Evolutionary conservation across 2,797 vertebrate genomes (phyloP), one percentile per base, ranked within the genome.

Genomic region (Polyboroides typus): DNA sequence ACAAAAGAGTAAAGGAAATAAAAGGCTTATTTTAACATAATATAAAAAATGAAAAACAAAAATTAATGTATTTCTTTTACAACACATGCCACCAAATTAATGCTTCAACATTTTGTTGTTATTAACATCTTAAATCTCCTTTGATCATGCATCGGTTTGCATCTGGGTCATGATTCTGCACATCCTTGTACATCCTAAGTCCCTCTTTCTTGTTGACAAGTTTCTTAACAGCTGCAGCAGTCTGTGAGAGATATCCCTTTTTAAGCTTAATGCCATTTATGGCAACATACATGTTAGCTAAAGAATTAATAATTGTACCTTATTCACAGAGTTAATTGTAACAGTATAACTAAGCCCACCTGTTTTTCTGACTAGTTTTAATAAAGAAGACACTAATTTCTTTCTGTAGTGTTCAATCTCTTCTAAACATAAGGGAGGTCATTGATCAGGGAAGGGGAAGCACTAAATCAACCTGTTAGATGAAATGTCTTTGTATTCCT

Each of bases 401-500:
- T 91, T 74, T 76, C 56, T 26, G 7, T 40, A 78, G 36, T 62
- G 44, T 40, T 81, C 52, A 53, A 5, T 56, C 42, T 92, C 64
- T 92, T 89, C 68, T 86, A 72, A 93, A 89, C 38, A 31, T 31
- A 55, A 75, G 27, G 29, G 56, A 78, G 3, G 53, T 92, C 79
- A 79, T 66, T 88, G 89, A 92, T 92, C 31, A 91, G 80, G 87
- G 31, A 81, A 82, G 8, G 9, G 15, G 47, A 95, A 93, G 18
- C 50, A 81, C 23, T 88, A 84, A 86, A 91, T 96, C 75, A 94
- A 29, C 72, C 17, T 87, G 42, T 66, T 91, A 92, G 60, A 87
- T 73, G 53, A 90, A 96, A 95, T 50, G 13, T 87, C 72, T 85
- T 95, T 90, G 56, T 68, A 59, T 83, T 95, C 56, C 45, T 94